Conservation (phyloP, 1,140 invertebrate genomes). For the Berghia stephanieae region DNA sequence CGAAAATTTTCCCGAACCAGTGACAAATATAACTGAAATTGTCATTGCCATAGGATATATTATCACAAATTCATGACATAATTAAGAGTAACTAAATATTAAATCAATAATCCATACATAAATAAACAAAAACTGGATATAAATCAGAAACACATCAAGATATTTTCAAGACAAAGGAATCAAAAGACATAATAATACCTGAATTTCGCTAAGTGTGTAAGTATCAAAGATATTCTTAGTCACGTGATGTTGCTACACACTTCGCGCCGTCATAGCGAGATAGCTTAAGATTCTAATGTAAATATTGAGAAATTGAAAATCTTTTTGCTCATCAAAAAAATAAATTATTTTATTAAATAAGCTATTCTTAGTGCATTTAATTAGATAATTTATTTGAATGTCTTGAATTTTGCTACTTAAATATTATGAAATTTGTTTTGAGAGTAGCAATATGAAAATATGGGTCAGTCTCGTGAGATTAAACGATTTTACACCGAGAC, state of each 20-base stretch:
- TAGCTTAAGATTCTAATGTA: background rate
- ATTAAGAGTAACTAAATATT: too few relatives aligned
- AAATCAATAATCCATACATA: background rate
- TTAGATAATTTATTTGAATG: too few relatives aligned
- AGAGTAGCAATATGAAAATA: too few relatives aligned
- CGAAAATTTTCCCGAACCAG: background rate
- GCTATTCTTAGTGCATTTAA: too few relatives aligned
- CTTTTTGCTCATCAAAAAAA: too few relatives aligned
- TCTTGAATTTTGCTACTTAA: too few relatives aligned
- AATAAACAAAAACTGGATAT: background rate
- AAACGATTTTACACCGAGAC: too few relatives aligned
- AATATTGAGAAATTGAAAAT: too few relatives aligned
- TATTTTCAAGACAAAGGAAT: slow-evolving; percentile 27
- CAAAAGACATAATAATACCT: slow-evolving; percentile 10
- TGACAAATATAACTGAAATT: background rate
- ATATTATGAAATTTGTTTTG: too few relatives aligned
- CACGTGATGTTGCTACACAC: slow-evolving; percentile 35
- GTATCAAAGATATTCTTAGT: slow-evolving; percentile 28
- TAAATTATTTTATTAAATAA: too few relatives aligned
- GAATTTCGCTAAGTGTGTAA: slow-evolving; percentile 29
- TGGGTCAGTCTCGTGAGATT: too few relatives aligned
- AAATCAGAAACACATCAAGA: background rate
- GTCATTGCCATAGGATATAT: background rate
- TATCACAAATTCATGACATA: too few relatives aligned
- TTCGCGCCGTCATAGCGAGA: slow-evolving; percentile 20